phyloP scores from a whole-genome alignment of 2,113 vertebrate species.

The Vulpes vulpes region DNA sequence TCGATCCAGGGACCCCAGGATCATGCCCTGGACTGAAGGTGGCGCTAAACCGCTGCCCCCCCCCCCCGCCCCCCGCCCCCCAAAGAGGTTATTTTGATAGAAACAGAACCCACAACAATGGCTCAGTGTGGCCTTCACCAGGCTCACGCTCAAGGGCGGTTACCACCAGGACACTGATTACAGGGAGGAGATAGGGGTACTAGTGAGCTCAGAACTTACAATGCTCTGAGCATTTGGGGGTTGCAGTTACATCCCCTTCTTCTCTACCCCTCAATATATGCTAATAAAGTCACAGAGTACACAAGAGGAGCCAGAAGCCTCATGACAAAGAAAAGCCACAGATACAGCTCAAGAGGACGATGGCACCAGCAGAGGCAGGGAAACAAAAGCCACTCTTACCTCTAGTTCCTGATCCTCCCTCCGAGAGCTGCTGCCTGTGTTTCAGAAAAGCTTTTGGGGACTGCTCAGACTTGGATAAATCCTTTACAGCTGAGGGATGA shows the following conservation, averaged over 20 bases:
- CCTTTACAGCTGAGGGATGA: not conserved
- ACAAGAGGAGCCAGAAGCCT: not conserved
- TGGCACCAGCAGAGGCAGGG: not conserved
- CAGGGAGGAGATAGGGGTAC: not conserved
- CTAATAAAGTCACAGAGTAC: not conserved
- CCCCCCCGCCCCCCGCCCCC: too few relatives aligned
- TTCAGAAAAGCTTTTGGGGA: not conserved
- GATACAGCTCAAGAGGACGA: not conserved
- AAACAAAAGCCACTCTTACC: not conserved
- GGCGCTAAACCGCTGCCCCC: too few relatives aligned
- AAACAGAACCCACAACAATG: not conserved
- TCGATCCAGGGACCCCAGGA: too few relatives aligned
- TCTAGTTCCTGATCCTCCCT: not conserved
- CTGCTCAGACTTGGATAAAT: not conserved
- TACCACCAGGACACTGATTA: not conserved
- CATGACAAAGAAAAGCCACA: not conserved
- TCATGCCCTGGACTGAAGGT: too few relatives aligned
- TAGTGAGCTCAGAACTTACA: not conserved
- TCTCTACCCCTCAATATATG: not conserved
- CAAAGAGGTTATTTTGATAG: conserved; percentile 18
- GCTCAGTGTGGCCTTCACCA: not conserved
- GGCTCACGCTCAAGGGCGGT: not conserved
- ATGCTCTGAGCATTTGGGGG: too few relatives aligned
- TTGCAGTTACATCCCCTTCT: not conserved
- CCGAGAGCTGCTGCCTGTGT: not conserved